phyloP scores from a whole-genome alignment of 64 coral and sea anemone genomes.

The Stylophora pistillata region DNA sequence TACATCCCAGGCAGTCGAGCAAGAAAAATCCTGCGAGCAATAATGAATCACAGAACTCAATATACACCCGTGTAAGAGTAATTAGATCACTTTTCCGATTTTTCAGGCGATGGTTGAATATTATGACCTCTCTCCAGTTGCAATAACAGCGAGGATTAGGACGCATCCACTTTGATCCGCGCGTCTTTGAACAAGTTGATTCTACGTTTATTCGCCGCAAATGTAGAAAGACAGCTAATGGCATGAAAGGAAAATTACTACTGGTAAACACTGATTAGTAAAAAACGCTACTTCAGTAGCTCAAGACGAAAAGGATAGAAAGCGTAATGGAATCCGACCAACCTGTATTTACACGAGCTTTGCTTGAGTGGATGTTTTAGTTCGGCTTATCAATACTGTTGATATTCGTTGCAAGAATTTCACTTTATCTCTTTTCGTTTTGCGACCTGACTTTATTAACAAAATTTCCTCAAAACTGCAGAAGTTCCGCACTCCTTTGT shows the following conservation, averaged over 20 bases:
- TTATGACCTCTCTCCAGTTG: neutral
- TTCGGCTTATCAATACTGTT: too few relatives aligned
- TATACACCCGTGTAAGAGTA: neutral
- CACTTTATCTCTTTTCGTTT: too few relatives aligned
- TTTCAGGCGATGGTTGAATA: neutral
- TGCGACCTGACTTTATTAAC: too few relatives aligned
- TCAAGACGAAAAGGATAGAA: too few relatives aligned
- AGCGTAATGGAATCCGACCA: too few relatives aligned
- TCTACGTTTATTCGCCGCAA: neutral
- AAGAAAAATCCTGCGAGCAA: neutral
- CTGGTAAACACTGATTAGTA: neutral
- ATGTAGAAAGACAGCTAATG: neutral
- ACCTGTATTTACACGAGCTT: too few relatives aligned
- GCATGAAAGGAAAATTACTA: neutral
- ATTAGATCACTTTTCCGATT: neutral
- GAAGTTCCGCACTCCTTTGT: too few relatives aligned
- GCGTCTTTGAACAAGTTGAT: neutral
- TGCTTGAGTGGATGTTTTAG: too few relatives aligned
- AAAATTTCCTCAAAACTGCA: too few relatives aligned
- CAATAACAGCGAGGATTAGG: neutral
- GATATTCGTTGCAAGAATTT: too few relatives aligned
- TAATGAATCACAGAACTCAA: constrained; percentile 9
- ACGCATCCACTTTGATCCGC: neutral
- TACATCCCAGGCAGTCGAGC: neutral
- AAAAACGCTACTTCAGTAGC: neutral